phyloP scores from a whole-genome alignment of 1,140 invertebrate species.

The Atta cephalotes region DNA sequence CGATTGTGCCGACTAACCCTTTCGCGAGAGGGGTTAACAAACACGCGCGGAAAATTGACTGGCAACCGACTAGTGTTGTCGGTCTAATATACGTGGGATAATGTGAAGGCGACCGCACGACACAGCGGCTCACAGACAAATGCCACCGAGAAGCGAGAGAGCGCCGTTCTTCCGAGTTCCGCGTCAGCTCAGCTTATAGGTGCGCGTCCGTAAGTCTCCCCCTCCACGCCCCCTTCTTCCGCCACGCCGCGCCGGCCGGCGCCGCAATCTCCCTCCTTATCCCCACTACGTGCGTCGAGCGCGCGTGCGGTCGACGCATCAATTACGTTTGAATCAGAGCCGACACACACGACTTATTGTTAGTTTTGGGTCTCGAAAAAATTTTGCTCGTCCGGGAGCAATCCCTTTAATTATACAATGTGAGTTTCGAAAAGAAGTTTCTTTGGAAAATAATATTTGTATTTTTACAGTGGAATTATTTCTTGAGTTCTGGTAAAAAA shows the following conservation, averaged over 20 bases:
- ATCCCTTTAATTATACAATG: neutral
- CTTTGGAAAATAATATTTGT: no score
- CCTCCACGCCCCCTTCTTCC: slow-evolving; percentile 22
- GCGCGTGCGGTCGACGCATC: slow-evolving; percentile 69
- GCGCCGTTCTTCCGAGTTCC: slow-evolving; percentile 73
- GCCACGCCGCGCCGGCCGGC: slow-evolving; percentile 10
- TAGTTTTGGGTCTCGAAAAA: neutral
- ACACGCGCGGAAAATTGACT: neutral
- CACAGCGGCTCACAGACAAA: slow-evolving; percentile 71
- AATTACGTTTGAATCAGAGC: slow-evolving; percentile 67
- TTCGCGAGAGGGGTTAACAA: neutral
- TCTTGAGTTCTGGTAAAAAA: no score
- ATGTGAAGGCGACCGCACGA: slow-evolving; percentile 39
- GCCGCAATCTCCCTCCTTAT: slow-evolving; percentile 11
- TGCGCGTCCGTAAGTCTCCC: slow-evolving; percentile 58
- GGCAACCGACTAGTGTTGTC: neutral
- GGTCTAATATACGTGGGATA: neutral
- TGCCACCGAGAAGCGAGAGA: slow-evolving; percentile 41
- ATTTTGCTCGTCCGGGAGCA: neutral
- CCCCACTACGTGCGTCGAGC: slow-evolving; percentile 21
- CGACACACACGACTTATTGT: neutral
- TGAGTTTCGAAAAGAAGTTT: neutral
- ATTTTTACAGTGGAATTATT: no score
- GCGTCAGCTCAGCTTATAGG: slow-evolving; percentile 53
- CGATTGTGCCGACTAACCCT: neutral